Percentiles rank a stretch among this genome's conserved stretches.
Conservation (phyloP, 1,140 invertebrate species). For the Hesperophylax magnus region DNA sequence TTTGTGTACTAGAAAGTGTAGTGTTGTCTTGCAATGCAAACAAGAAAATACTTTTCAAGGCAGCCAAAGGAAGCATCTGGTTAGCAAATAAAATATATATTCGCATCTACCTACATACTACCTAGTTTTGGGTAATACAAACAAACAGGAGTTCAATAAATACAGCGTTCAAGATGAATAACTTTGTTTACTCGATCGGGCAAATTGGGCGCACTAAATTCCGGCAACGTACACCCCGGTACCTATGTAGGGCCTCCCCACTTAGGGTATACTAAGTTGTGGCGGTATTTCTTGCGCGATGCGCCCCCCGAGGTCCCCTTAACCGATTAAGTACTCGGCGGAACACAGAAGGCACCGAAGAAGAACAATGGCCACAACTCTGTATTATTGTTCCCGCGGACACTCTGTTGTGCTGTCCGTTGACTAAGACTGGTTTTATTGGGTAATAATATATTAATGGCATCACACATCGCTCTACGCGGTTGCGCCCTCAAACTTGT, state of each 20-base stretch:
- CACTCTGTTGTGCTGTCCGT: not conserved
- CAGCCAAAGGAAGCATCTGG: too few relatives aligned
- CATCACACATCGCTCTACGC: slow-evolving; percentile 8
- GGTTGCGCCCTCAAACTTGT: not conserved
- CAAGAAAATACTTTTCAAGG: too few relatives aligned
- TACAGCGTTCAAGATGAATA: too few relatives aligned
- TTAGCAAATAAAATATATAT: too few relatives aligned
- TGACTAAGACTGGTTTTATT: slow-evolving; percentile 22
- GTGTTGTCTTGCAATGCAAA: too few relatives aligned
- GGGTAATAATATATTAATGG: slow-evolving; percentile 34
- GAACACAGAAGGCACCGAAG: slow-evolving; percentile 3
- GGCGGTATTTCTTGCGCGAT: not conserved
- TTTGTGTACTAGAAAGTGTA: too few relatives aligned
- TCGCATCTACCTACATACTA: not conserved
- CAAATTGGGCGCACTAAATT: not conserved
- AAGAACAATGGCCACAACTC: slow-evolving; percentile 11
- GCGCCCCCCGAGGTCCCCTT: slow-evolving; percentile 16
- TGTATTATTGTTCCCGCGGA: slow-evolving; percentile 31
- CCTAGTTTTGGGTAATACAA: too few relatives aligned
- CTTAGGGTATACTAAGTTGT: not conserved
- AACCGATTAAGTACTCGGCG: slow-evolving; percentile 33
- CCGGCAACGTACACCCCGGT: not conserved
- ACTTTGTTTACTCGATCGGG: too few relatives aligned
- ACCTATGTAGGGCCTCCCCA: not conserved
- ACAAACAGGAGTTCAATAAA: too few relatives aligned